A percentile compares a stretch with the other conserved stretches of the same genome.
These are phyloP conservation scores for Antigone vipio DNA, from an alignment of 2,113 vertebrate genomes.

Conservation along the genomic window DNA sequence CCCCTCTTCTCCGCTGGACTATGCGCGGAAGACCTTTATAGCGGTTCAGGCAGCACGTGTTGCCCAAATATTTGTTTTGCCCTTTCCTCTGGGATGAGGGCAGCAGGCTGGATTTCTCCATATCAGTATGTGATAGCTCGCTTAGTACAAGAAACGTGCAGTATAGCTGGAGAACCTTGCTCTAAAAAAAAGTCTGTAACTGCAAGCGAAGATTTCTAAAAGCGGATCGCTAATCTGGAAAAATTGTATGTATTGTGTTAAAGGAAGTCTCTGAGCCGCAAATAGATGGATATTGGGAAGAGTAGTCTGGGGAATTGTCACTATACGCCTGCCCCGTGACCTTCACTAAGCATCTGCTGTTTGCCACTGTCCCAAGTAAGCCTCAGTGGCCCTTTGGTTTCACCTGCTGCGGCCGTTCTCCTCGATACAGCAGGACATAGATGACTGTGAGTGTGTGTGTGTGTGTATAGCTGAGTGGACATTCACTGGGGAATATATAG, in stretches of 20 bases:
- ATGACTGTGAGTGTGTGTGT: fast-evolving
- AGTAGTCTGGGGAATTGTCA: background rate
- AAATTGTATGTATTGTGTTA: conserved; percentile 53
- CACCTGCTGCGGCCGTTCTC: background rate
- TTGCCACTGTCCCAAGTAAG: background rate
- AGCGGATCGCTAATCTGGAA: background rate
- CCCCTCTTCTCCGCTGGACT: background rate
- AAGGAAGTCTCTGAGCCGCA: conserved; percentile 13
- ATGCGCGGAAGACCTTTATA: background rate
- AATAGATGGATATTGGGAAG: background rate
- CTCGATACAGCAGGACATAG: background rate
- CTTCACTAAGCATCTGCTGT: conserved; percentile 1
- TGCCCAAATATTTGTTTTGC: background rate
- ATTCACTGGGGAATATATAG: background rate
- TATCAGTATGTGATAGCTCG: background rate
- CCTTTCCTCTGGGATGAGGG: background rate
- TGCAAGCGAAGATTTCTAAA: conserved; percentile 35
- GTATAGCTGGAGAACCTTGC: background rate
- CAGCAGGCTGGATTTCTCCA: background rate
- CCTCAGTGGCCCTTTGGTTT: background rate
- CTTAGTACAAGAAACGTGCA: background rate
- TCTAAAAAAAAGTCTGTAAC: conserved; percentile 36
- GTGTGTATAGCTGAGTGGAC: background rate
- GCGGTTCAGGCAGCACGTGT: background rate
- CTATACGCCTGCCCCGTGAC: background rate